A percentile compares a stretch with the other conserved stretches of the same genome.
phyloP scores from a whole-genome alignment of 1,140 invertebrate species.

The Drosophila lini region DNA sequence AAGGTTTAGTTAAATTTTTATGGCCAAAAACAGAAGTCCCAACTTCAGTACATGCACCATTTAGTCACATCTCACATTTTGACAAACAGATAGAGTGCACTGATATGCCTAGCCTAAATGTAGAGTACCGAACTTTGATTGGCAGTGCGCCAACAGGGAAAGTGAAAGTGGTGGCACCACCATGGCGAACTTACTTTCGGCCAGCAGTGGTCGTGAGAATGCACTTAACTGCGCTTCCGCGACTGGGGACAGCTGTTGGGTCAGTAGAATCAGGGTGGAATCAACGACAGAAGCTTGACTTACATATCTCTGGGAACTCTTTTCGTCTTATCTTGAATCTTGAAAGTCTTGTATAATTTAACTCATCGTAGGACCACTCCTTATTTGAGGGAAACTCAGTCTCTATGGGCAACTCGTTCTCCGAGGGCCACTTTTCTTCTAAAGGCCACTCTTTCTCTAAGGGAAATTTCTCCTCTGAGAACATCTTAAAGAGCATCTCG shows the following conservation, averaged over 20 bases:
- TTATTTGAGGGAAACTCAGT: no score
- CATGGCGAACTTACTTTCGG: constrained; percentile 22
- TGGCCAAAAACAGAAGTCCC: neutral
- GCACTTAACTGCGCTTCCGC: constrained; percentile 10
- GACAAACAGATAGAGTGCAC: neutral
- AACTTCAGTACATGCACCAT: neutral
- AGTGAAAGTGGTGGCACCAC: constrained; percentile 38
- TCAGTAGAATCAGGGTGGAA: neutral
- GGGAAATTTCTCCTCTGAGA: neutral
- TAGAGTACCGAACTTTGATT: constrained; percentile 30
- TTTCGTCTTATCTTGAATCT: neutral
- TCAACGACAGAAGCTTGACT: neutral
- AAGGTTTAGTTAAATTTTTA: neutral
- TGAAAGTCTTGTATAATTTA: neutral
- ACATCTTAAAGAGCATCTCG: no score
- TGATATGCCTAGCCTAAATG: neutral
- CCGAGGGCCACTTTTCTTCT: no score
- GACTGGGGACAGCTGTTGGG: neutral
- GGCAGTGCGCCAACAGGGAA: constrained; percentile 33
- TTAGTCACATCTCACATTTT: neutral
- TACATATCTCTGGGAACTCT: neutral
- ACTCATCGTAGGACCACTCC: neutral
- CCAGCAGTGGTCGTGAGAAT: constrained; percentile 21
- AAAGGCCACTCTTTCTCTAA: no score
- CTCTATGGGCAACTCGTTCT: neutral